Percentiles rank a stretch among this genome's conserved stretches.
phyloP scores from a whole-genome alignment of 92 coral and sea anemone species.

The Zoanthus solanderi region DNA sequence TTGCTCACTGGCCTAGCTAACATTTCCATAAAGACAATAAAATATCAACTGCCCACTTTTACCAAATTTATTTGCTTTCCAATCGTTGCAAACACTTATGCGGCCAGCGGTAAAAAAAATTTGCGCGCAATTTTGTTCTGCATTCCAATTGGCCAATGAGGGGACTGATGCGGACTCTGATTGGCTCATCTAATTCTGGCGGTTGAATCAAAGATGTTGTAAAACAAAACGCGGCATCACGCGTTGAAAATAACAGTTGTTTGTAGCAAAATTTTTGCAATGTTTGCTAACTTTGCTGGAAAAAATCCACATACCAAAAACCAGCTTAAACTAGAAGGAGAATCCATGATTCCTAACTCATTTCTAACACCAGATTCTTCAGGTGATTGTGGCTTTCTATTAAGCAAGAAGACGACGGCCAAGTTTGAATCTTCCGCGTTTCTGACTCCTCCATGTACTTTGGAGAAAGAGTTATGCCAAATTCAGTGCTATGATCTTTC shows the following conservation, averaged over 20 bases:
- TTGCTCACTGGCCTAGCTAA: background rate
- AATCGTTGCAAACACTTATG: background rate
- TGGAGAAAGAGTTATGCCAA: constrained; percentile 9
- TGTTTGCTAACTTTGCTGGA: background rate
- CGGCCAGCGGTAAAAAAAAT: constrained; percentile 6
- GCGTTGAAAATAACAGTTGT: constrained; percentile 26
- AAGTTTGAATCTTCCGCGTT: constrained; percentile 32
- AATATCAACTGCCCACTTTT: background rate
- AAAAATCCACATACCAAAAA: background rate
- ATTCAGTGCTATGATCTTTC: constrained; percentile 19
- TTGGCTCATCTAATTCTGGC: constrained; percentile 31
- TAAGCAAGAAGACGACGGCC: background rate
- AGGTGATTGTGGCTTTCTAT: constrained; percentile 14
- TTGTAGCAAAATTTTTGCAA: background rate
- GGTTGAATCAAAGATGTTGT: constrained; percentile 35
- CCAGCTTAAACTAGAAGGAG: background rate
- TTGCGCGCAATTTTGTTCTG: constrained; percentile 22
- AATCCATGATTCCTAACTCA: constrained; percentile 15
- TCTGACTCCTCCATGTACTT: constrained; percentile 38
- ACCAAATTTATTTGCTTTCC: background rate
- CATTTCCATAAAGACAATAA: background rate
- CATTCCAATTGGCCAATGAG: constrained; percentile 1
- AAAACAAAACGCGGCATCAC: constrained; percentile 20
- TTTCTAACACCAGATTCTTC: constrained; percentile 9
- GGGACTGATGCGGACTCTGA: background rate